Evolutionary conservation across 2,797 vertebrate genomes (phyloP), one percentile per base, ranked within the genome.

Genomic region (Tapirus indicus): DNA sequence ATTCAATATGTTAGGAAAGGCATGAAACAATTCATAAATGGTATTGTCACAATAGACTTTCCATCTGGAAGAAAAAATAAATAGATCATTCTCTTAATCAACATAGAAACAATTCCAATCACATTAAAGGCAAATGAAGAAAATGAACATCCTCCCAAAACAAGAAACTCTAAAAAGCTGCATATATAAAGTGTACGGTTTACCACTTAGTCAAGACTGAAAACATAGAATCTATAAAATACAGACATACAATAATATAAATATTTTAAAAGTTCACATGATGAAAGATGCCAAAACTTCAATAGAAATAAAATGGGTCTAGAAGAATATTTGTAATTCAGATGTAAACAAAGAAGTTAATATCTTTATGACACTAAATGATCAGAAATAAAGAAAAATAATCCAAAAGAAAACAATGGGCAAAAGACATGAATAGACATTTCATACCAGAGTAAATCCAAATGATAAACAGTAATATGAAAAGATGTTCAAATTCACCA

Each of bases 301-400:
- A 79, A 35, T 44, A 82, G 6, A 94, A 87, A 44, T 87, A 41
- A 91, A 75, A 18, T 72, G n/a, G 21, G n/a, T 56, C 41, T 88
- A 72, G 14, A 71, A 68, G 58, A 62, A 58, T 74, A 68, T 88
- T 77, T 87, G 18, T 32, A 86, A 77, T 83, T 94, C 69, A 92
- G n/a, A 47, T 88, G 27, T 72, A 94, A 79, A 87, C 7, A 94
- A 86, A 87, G 5, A 16, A 25, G 23, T 52, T 83, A 84, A 32
- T 78, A n/a, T 71, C 16, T 94, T 69, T 23, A 38, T 92, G 41
- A 66, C 6, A 41, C 21, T 71, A 83, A 88, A 58, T 94, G 5
- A 54, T 77, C 69, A 56, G 41, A 88, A 88, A 88, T 77, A 38
- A 74, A 80, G 66, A 94, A 92, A 90, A 77, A 72, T 58, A 41